Percentiles rank a stretch among this genome's conserved stretches.
Evolutionary conservation across 2,797 vertebrate species (phyloP).

Genomic region (Pelodytes ibericus): DNA sequence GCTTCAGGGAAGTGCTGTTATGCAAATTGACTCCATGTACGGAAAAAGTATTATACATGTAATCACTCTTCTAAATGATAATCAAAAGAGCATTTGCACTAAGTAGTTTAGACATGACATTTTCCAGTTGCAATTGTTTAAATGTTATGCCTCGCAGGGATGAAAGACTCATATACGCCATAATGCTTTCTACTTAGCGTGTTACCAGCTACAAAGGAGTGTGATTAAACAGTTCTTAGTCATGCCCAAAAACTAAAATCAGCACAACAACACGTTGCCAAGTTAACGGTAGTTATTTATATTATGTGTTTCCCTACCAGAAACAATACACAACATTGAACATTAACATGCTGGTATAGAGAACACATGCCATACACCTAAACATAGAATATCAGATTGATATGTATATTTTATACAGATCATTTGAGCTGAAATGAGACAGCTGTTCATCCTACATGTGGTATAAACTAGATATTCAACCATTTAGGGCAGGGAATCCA

Average conservation of each 20-base stretch:
- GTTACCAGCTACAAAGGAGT: constrained; percentile 10
- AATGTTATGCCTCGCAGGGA: constrained; percentile 20
- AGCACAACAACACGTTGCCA: neutral
- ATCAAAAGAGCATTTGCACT: neutral
- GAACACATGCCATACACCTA: neutral
- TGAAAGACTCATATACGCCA: constrained; percentile 12
- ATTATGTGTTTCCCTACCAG: neutral
- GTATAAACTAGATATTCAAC: neutral
- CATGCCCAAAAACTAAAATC: constrained; percentile 9
- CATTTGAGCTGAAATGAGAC: neutral
- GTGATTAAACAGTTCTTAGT: constrained; percentile 26
- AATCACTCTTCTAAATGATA: constrained; percentile 10
- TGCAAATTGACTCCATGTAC: neutral
- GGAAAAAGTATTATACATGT: constrained; percentile 7
- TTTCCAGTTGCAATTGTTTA: constrained; percentile 33
- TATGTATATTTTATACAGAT: neutral
- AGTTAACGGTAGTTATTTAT: constrained; percentile 5
- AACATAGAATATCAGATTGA: neutral
- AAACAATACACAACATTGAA: neutral
- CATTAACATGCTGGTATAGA: neutral
- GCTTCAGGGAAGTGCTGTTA: neutral
- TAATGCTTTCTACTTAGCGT: neutral
- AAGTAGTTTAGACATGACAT: constrained; percentile 17
- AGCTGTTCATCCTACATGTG: neutral
- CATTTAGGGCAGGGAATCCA: neutral